These are phyloP conservation scores for Tanytarsus gracilentus DNA, from an alignment of 2,888 invertebrate genomes.

Conservation along the genomic window DNA sequence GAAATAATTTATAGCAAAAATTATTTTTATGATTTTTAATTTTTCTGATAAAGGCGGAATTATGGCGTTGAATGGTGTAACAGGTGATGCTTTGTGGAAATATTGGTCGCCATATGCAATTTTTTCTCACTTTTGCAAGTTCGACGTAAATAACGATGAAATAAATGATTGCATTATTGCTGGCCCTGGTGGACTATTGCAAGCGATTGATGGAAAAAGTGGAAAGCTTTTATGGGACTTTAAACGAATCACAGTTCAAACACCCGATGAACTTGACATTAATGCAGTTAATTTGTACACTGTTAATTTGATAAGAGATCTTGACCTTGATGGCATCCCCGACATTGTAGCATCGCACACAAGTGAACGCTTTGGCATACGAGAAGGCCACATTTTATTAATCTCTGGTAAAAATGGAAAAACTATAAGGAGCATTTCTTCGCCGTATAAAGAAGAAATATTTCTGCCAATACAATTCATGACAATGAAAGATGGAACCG, in stretches of 20 bases:
- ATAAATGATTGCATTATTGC: slow-evolving; percentile 63
- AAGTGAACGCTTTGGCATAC: slow-evolving; percentile 45
- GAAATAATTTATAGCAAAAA: no score
- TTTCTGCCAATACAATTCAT: slow-evolving; percentile 65
- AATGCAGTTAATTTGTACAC: slow-evolving; percentile 48
- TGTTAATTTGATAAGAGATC: slow-evolving; percentile 59
- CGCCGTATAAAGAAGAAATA: slow-evolving; percentile 57
- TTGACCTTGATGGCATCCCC: slow-evolving; percentile 57
- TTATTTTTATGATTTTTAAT: no score
- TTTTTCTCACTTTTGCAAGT: slow-evolving; percentile 61
- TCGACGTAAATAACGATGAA: slow-evolving; percentile 60
- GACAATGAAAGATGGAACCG: slow-evolving; percentile 51
- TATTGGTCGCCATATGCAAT: slow-evolving; percentile 64
- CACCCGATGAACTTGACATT: slow-evolving; percentile 45
- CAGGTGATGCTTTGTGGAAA: slow-evolving; percentile 64
- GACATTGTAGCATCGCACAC: slow-evolving; percentile 65
- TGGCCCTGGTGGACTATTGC: slow-evolving; percentile 52
- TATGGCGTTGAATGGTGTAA: slow-evolving; percentile 62
- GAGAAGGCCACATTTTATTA: slow-evolving; percentile 56
- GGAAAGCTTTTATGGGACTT: slow-evolving; percentile 60
- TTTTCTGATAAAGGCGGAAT: no score
- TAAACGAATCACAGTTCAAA: slow-evolving; percentile 44
- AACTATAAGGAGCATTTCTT: slow-evolving; percentile 51
- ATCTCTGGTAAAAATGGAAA: slow-evolving; percentile 62
- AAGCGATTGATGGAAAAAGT: slow-evolving; percentile 54